Evolutionary conservation across 2,797 vertebrate species (phyloP).

Genomic region (Enteromius viviparus): DNA sequence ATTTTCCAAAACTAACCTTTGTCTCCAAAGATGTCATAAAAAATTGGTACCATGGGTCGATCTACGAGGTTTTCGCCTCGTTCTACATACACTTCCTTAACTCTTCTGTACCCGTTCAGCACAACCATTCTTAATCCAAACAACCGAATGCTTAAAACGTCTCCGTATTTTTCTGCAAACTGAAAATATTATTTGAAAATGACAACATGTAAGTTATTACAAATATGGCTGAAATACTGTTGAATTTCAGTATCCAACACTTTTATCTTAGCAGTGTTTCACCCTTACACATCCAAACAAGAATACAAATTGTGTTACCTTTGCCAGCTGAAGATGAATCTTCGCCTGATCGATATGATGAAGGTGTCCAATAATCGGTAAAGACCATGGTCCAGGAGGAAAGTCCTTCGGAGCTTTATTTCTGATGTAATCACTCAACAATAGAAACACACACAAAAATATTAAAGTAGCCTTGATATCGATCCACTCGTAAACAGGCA

Average conservation of each 20-base stretch:
- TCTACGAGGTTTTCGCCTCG: slow-evolving; percentile 64
- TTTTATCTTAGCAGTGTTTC: too few species aligned
- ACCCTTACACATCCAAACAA: too few species aligned
- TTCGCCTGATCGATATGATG: slow-evolving; percentile 46
- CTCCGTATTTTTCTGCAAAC: slow-evolving; percentile 71
- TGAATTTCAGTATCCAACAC: too few species aligned
- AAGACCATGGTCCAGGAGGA: slow-evolving; percentile 74
- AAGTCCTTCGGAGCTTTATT: slow-evolving; percentile 71
- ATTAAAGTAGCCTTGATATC: slow-evolving; percentile 60
- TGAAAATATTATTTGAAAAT: slow-evolving; percentile 14
- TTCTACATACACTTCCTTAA: slow-evolving; percentile 67
- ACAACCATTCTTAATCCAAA: slow-evolving; percentile 67
- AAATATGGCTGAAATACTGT: too few species aligned
- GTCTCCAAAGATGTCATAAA: background rate
- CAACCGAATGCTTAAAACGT: slow-evolving; percentile 66
- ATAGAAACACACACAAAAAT: slow-evolving; percentile 63
- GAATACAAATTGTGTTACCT: slow-evolving; percentile 51
- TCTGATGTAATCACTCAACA: slow-evolving; percentile 68
- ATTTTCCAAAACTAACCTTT: slow-evolving; percentile 55
- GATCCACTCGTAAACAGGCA: slow-evolving; percentile 61
- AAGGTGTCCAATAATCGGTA: slow-evolving; percentile 74
- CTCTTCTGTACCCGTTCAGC: slow-evolving; percentile 64
- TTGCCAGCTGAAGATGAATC: slow-evolving; percentile 64
- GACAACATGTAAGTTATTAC: too few species aligned
- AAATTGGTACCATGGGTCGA: slow-evolving; percentile 59